Evolutionary conservation across 2,797 vertebrate species (phyloP).

Genomic region (Champsocephalus esox): DNA sequence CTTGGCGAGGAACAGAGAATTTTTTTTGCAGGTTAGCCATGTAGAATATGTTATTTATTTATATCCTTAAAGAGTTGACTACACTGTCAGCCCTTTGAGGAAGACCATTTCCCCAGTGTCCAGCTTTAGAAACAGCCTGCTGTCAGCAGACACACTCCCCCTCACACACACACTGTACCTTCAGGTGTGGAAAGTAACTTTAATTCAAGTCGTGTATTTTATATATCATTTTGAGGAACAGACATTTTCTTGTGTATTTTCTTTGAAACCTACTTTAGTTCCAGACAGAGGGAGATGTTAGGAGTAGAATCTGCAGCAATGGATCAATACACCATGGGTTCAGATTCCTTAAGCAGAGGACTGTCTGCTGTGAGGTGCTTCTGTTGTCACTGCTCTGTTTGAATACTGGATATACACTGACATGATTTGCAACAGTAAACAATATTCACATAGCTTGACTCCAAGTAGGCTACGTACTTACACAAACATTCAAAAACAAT

Average conservation of each 20-base stretch:
- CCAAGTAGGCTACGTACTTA: no score
- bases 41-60: no score
- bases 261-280: not conserved
- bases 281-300: no score
- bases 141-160: not conserved
- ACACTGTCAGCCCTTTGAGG: not conserved
- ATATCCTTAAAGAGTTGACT: not conserved
- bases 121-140: not conserved
- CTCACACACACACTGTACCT: not conserved
- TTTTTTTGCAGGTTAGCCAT: not conserved
- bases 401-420: not conserved
- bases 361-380: not conserved
- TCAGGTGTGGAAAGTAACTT: no score
- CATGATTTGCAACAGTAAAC: not conserved
- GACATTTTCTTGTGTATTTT: not conserved
- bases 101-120: not conserved
- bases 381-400: not conserved
- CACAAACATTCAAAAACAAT: no score
- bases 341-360: not conserved
- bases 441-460: not conserved
- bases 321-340: not conserved
- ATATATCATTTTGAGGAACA: no score
- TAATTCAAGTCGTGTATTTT: no score
- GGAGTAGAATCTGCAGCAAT: not conserved
- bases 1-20: conserved; percentile 68